Percentiles rank a stretch among this genome's conserved stretches.
These are phyloP conservation scores for Parasteatoda lunata DNA, from an alignment of 2,888 invertebrate species.

Conservation along the genomic window DNA sequence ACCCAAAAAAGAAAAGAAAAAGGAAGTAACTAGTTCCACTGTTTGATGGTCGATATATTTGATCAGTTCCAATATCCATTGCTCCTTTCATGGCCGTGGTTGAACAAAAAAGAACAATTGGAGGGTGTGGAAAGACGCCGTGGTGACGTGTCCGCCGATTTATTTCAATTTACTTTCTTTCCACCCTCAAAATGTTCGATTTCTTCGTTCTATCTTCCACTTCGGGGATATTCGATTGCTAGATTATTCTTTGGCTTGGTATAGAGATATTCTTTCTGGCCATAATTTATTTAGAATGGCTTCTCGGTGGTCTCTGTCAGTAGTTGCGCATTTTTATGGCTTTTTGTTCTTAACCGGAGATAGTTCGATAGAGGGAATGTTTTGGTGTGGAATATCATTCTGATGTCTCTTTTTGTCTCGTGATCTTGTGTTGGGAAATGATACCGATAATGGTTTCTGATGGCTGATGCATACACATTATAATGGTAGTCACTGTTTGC, in stretches of 20 bases:
- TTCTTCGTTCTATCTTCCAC: slow-evolving; percentile 1
- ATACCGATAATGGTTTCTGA: not conserved
- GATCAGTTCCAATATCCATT: slow-evolving; percentile 2
- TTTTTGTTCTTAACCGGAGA: not conserved
- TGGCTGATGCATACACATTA: not conserved
- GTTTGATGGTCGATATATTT: not conserved
- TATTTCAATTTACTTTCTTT: slow-evolving; percentile 55
- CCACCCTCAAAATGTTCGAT: slow-evolving; percentile 6
- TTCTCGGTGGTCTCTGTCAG: not conserved
- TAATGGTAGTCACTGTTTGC: too few species aligned
- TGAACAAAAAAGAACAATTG: not conserved
- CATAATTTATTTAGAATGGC: slow-evolving; percentile 5
- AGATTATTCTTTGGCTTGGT: slow-evolving; percentile 4
- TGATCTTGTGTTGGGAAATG: not conserved
- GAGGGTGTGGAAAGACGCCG: not conserved
- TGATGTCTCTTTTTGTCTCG: not conserved
- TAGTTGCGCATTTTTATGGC: not conserved
- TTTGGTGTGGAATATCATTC: not conserved
- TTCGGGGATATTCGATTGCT: not conserved
- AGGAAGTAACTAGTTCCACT: too few species aligned
- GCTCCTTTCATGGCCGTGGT: not conserved
- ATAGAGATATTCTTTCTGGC: not conserved
- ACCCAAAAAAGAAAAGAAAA: too few species aligned
- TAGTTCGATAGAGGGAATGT: not conserved
- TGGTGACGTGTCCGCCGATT: slow-evolving; percentile 30